Percentiles rank a stretch among this genome's conserved stretches.
phyloP scores from a whole-genome alignment of 2,113 vertebrate species.

The Verasper variegatus region DNA sequence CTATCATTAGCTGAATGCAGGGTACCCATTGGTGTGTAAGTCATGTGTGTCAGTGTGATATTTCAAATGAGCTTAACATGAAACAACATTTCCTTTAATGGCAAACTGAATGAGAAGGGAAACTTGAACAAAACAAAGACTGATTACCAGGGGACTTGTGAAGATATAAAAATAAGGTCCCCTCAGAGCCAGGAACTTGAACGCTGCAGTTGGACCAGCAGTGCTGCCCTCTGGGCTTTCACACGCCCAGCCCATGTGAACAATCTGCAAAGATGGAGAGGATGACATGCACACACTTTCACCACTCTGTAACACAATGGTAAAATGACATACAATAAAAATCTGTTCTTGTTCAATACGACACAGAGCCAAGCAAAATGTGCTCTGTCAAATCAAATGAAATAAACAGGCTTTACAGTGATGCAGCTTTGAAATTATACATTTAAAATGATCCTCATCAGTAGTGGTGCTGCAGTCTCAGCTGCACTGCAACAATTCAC shows the following conservation, averaged over 20 bases:
- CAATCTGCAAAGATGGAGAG: constrained; percentile 83
- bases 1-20: background rate
- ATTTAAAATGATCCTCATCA: background rate
- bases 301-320: background rate
- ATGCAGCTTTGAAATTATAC: background rate
- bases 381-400: background rate
- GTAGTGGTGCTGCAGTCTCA: constrained; percentile 23
- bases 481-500: constrained; percentile 28
- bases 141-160: constrained; percentile 89
- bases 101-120: background rate
- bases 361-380: background rate
- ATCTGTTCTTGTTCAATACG: background rate
- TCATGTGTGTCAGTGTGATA: background rate
- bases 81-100: background rate
- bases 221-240: constrained; percentile 84
- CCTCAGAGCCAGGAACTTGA: constrained; percentile 92
- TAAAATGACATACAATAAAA: background rate
- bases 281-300: constrained; percentile 24
- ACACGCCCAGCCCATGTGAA: constrained; percentile 94
- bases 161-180: constrained; percentile 90
- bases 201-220: constrained; percentile 76
- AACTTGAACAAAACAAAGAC: background rate
- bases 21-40: background rate
- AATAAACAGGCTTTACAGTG: background rate
- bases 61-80: background rate